These are phyloP conservation scores for Resseliella maxima DNA, from an alignment of 2,888 invertebrate genomes.

Conservation along the genomic window DNA sequence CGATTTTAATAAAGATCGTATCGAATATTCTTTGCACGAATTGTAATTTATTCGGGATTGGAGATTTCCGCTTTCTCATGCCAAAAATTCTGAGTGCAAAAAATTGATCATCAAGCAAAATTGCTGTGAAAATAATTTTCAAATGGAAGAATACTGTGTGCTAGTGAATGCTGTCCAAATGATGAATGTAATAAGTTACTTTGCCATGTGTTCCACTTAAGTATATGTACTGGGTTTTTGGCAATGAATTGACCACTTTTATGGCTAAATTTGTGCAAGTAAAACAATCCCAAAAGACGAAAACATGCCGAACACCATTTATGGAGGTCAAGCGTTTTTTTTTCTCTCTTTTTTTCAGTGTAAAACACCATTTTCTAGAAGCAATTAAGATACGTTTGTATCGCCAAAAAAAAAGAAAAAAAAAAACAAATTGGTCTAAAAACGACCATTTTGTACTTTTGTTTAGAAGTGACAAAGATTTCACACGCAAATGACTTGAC, in stretches of 20 bases:
- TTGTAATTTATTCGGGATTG: background rate
- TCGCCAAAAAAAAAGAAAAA: too few relatives aligned
- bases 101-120: too few relatives aligned
- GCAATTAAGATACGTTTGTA: background rate
- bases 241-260: constrained; percentile 31
- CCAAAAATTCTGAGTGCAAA: background rate
- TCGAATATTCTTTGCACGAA: background rate
- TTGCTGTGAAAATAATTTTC: too few relatives aligned
- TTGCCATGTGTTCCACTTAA: constrained; percentile 3
- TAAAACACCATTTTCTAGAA: background rate
- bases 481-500: background rate
- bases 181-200: background rate
- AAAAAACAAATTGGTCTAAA: constrained; percentile 1
- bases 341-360: background rate
- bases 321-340: background rate
- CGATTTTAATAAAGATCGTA: too few relatives aligned
- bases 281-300: background rate
- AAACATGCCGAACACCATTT: constrained; percentile 21
- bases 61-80: background rate
- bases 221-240: background rate
- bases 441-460: background rate
- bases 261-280: background rate
- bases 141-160: too few relatives aligned
- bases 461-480: background rate
- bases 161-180: background rate